phyloP scores from a whole-genome alignment of 1,140 invertebrate species.

The Eciton burchellii region DNA sequence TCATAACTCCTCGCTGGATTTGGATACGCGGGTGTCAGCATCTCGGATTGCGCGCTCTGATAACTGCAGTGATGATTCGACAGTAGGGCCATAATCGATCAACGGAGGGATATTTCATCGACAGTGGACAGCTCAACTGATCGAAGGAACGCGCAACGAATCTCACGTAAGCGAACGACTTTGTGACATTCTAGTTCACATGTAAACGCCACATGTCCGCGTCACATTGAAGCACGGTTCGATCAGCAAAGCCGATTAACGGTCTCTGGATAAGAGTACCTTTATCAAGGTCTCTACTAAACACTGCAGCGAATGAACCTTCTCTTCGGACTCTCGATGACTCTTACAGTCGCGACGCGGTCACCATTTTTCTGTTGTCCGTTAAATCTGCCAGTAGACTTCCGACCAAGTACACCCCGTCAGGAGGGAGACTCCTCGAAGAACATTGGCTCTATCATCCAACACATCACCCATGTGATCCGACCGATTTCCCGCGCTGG shows the following conservation, averaged over 20 bases:
- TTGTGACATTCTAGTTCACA: not conserved
- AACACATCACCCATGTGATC: constrained; percentile 28
- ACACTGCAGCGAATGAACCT: not conserved
- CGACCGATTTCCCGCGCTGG: not conserved
- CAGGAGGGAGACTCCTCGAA: not conserved
- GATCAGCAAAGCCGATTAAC: not conserved
- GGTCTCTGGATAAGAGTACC: not conserved
- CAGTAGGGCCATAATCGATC: constrained; percentile 79
- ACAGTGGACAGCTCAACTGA: not conserved
- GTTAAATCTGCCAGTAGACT: not conserved
- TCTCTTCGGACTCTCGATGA: not conserved
- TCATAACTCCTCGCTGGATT: constrained; percentile 74
- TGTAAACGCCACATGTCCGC: not conserved
- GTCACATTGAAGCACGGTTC: constrained; percentile 11
- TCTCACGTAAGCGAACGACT: not conserved
- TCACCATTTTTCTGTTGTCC: not conserved
- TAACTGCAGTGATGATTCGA: constrained; percentile 81
- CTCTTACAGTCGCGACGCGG: not conserved
- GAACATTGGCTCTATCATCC: not conserved
- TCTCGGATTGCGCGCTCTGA: constrained; percentile 73
- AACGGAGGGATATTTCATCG: not conserved
- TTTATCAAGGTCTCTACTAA: not conserved
- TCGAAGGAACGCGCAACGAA: not conserved
- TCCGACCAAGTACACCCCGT: not conserved
- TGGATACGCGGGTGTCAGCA: constrained; percentile 75